Base-by-base conservation (phyloP, 1,140 invertebrate species). In the Holotrichia oblita region DNA sequence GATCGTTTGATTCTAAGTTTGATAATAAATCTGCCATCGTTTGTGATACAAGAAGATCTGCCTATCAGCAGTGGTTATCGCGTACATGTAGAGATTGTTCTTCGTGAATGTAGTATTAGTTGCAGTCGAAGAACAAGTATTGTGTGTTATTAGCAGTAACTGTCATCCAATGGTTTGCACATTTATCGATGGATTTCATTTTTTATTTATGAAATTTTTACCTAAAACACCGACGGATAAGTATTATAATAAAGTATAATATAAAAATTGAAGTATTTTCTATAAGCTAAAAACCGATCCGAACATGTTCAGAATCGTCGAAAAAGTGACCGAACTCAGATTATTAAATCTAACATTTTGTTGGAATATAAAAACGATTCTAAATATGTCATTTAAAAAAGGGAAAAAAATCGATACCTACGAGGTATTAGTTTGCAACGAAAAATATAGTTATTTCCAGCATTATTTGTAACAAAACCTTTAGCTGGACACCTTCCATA, bases 1-100 rank as follows among this genome's bases (percentile, higher is more conserved):
- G 89, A 82, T 93, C 90, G 85, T 93, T 93, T 0, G 94, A 94
- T 85, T 96, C 94, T 73, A 96, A 87, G 77, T 91, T 87, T 77
- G 89, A 87, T 84, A 95, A 93, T 14, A 94, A 86, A 81, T 91
- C 91, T 24, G 87, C 84, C 69, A 87, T 85, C 77, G 85, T 85
- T 34, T 40, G 40, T 41, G 10, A 41, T 73, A 73, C 40, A 73
- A 73, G 40, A 73, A 73, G 20, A 22, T 64, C 61, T 64, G 61
- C 24, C 17, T 17, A 20, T 64, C 61, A 27, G 61, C 24, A 64
- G 61, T 64, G 10, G 6, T 6, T 59, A 8, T 64, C 22, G 61
- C 17, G 61, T 64, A 64, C 61, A 64, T 64, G 61, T 20, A 64
- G 61, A 24, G 61, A 24, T 48, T 48, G 44, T 12, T 48, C 44